Evolutionary conservation across 2,888 invertebrate genomes (phyloP).

Genomic region (Brachylomia viminalis): DNA sequence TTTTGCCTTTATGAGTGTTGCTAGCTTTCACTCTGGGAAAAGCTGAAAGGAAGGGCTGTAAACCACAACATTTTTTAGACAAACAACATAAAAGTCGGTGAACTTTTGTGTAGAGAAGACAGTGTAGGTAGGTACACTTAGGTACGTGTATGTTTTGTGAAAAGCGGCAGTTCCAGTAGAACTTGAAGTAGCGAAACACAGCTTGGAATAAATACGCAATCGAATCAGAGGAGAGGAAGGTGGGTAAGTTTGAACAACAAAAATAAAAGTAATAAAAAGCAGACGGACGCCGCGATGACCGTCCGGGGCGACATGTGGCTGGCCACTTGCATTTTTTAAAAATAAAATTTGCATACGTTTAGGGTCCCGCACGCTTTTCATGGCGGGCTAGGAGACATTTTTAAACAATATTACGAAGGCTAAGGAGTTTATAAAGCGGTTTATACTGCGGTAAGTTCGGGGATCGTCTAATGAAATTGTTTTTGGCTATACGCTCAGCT

Average conservation of each 20-base stretch:
- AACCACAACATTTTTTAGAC: background rate
- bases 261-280: constrained; percentile 79
- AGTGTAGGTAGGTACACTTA: background rate
- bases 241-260: constrained; percentile 73
- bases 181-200: constrained; percentile 64
- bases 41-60: background rate
- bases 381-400: constrained; percentile 66
- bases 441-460: constrained; percentile 67
- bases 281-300: constrained; percentile 69
- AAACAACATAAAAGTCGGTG: background rate
- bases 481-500: constrained; percentile 68
- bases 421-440: constrained; percentile 72
- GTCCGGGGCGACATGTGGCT: constrained; percentile 83
- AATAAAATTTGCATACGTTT: constrained; percentile 89
- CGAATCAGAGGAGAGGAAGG: constrained; percentile 74
- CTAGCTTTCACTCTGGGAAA: background rate
- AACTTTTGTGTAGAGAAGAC: constrained; percentile 9
- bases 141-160: constrained; percentile 18
- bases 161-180: constrained; percentile 34
- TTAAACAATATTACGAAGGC: constrained; percentile 70
- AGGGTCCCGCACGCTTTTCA: constrained; percentile 72
- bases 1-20: background rate
- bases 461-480: constrained; percentile 80
- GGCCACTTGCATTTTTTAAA: constrained; percentile 87
- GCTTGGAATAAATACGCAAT: constrained; percentile 76